These are phyloP conservation scores for Epirrhoe alternata DNA, from an alignment of 2,888 invertebrate genomes.

Conservation along the genomic window DNA sequence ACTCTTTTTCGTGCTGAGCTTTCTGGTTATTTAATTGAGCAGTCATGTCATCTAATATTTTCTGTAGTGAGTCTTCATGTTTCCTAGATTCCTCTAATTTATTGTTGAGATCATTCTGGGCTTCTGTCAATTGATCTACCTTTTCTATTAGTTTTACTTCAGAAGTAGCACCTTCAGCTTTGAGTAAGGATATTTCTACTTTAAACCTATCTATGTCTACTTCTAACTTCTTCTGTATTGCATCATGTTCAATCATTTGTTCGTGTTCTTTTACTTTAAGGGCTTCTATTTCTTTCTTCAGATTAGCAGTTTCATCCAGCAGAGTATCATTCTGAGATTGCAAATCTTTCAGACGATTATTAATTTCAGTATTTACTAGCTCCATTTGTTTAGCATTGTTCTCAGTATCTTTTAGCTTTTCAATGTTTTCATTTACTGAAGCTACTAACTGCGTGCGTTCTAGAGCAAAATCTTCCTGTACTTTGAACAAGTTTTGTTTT, in stretches of 20 bases:
- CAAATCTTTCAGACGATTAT: constrained; percentile 61
- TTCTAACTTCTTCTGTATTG: constrained; percentile 70
- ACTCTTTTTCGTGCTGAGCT: constrained; percentile 69
- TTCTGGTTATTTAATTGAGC: constrained; percentile 76
- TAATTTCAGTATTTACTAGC: constrained; percentile 55
- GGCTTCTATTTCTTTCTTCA: constrained; percentile 73
- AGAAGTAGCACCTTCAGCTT: constrained; percentile 75
- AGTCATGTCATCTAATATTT: constrained; percentile 74
- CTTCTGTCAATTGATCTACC: constrained; percentile 78
- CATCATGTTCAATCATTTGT: constrained; percentile 66
- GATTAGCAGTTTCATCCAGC: constrained; percentile 73
- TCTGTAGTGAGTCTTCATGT: constrained; percentile 79
- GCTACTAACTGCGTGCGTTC: constrained; percentile 70
- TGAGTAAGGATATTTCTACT: constrained; percentile 73
- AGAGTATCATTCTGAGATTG: constrained; percentile 69
- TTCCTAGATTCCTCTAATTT: constrained; percentile 79
- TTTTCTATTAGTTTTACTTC: constrained; percentile 80
- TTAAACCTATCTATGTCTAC: constrained; percentile 78
- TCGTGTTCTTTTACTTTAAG: constrained; percentile 73
- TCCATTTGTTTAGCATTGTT: constrained; percentile 70
- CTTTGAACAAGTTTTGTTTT: constrained; percentile 76
- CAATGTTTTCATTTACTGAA: constrained; percentile 67
- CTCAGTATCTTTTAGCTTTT: constrained; percentile 68
- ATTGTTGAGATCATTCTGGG: constrained; percentile 78
- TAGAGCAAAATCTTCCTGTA: constrained; percentile 72